Evolutionary conservation across 1,140 invertebrate genomes (phyloP), one percentile per base, ranked within the genome.

Genomic region (Panagrolaimus sp.): DNA sequence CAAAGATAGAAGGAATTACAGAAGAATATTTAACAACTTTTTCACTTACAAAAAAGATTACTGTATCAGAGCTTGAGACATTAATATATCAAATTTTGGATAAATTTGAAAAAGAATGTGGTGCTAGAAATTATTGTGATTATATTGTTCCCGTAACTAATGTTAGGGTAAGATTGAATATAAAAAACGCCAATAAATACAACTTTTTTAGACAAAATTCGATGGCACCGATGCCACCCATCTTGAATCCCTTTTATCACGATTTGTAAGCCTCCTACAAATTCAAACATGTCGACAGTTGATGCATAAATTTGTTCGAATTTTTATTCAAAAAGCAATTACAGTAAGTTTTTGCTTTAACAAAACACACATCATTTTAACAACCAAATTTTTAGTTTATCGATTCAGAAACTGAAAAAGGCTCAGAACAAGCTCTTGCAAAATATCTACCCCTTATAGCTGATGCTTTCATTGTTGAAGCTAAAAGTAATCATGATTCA

Each of bases 371-470:
- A 43, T 69, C 16, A 53, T 45, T 1, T 23, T n/a, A n/a, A n/a
- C n/a, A n/a, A 74, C 16, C 27, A 44, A 4, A 16, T 65, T 9
- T 70, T 57, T 47, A 43, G n/a, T 43, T 74, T 3, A 45, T 66
- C 1, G 70, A 72, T n/a, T n/a, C 45, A 38, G 27, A 20, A 63
- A 31, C 63, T 42, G 13, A 62, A 62, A 67, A 43, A 63, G 46
- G 48, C 16, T 38, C 31, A 1, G 31, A 45, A 11, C 48, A 71
- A 25, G 70, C 78, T 5, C 31, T 79, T 13, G 78, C 79, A 9
- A 80, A 76, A 64, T 61, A 72, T 14, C 27, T 80, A 5, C 79
- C 78, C 4, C 20, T 64, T 11, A 64, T 81, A 9, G 69, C 66
- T 57, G 78, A 72, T 45, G 53, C 69, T 9, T 80, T 75, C 65